Evolutionary conservation across 2,797 vertebrate genomes (phyloP).

Genomic region (Sebastes nivosus): DNA sequence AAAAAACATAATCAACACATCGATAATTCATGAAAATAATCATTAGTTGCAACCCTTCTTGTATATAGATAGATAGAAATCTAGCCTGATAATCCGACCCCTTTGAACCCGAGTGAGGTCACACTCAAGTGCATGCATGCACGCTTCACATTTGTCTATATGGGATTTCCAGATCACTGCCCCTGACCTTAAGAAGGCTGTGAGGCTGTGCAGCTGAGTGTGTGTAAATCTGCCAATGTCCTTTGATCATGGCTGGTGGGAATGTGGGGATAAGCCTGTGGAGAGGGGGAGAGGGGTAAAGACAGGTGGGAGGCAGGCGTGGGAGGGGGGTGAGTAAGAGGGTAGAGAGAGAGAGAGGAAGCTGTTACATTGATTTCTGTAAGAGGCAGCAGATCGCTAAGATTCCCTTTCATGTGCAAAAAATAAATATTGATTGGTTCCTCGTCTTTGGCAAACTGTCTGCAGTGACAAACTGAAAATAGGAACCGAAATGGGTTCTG

Average conservation of each 20-base stretch:
- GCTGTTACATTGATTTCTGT: conserved; percentile 57
- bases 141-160: conserved; percentile 48
- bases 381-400: conserved; percentile 23
- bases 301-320: conserved; percentile 41
- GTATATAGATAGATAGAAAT: conserved; percentile 12
- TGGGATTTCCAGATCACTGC: conserved; percentile 73
- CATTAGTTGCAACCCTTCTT: neutral
- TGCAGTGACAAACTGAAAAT: conserved; percentile 41
- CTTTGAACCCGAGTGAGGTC: conserved; percentile 6
- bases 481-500: conserved; percentile 44
- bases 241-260: conserved; percentile 67
- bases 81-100: neutral
- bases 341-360: conserved; percentile 18
- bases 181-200: conserved; percentile 63
- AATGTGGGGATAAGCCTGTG: conserved; percentile 24
- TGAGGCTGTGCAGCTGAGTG: conserved; percentile 67
- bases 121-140: conserved; percentile 1
- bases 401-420: conserved; percentile 56
- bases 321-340: neutral
- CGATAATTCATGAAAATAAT: conserved; percentile 9
- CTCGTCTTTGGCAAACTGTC: conserved; percentile 30
- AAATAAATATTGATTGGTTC: conserved; percentile 59
- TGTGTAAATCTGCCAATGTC: conserved; percentile 68
- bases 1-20: neutral
- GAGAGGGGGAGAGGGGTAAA: conserved; percentile 10